phyloP scores from a whole-genome alignment of 2,888 invertebrate genomes.

The Tethea ocularis region DNA sequence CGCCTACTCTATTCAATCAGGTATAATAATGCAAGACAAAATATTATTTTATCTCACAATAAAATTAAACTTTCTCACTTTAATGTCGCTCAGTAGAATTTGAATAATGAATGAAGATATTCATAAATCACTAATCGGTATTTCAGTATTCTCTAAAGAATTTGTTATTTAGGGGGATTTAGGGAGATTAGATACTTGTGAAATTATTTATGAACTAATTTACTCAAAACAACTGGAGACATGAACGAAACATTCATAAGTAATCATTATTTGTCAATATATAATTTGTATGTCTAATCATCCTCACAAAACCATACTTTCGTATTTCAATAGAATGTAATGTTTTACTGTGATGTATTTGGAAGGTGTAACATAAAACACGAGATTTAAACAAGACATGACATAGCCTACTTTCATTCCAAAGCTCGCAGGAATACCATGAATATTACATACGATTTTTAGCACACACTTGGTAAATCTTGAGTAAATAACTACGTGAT shows the following conservation, averaged over 20 bases:
- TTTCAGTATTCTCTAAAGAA: background rate
- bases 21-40: background rate
- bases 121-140: background rate
- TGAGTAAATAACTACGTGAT: background rate
- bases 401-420: slow-evolving; percentile 1
- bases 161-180: background rate
- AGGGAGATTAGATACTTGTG: background rate
- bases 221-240: background rate
- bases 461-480: slow-evolving; percentile 5
- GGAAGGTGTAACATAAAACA: background rate
- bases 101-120: background rate
- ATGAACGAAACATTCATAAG: background rate
- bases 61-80: background rate
- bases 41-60: background rate
- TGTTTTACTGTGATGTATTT: background rate
- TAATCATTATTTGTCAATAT: background rate
- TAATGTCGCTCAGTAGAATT: background rate
- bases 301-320: background rate
- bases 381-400: slow-evolving; percentile 6
- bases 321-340: background rate
- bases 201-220: background rate
- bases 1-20: background rate
- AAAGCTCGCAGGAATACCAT: background rate
- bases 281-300: slow-evolving; percentile 5
- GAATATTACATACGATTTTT: slow-evolving; percentile 6